phyloP scores from a whole-genome alignment of 1,140 invertebrate genomes.

The Meloidogyne chitwoodi region DNA sequence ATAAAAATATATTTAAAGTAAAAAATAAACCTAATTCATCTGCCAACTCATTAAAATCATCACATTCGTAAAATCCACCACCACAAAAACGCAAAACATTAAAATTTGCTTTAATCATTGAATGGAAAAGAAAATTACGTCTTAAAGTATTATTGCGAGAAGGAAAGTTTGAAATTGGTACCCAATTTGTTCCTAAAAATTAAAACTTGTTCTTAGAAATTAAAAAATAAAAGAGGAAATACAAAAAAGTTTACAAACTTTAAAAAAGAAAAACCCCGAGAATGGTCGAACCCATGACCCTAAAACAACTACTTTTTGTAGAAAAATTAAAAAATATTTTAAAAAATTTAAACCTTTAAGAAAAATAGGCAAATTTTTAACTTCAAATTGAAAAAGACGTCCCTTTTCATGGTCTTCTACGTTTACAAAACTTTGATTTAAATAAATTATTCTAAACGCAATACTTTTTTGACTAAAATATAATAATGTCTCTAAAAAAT shows the following conservation, averaged over 20 bases:
- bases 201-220: too few species aligned
- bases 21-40: slow-evolving; percentile 61
- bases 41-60: slow-evolving; percentile 78
- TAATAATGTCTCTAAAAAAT: slow-evolving; percentile 10
- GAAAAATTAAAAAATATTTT: too few species aligned
- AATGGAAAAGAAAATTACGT: slow-evolving; percentile 66
- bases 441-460: slow-evolving; percentile 80
- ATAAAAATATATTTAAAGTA: too few species aligned
- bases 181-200: slow-evolving; percentile 28
- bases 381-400: slow-evolving; percentile 78
- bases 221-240: slow-evolving; percentile 10
- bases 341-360: slow-evolving; percentile 71
- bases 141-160: slow-evolving; percentile 22
- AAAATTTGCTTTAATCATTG: slow-evolving; percentile 77
- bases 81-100: slow-evolving; percentile 95
- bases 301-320: too few species aligned
- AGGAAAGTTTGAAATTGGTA: slow-evolving; percentile 28
- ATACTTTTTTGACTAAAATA: slow-evolving; percentile 65
- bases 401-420: slow-evolving; percentile 64
- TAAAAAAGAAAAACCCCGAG: neutral
- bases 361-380: slow-evolving; percentile 85
- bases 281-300: too few species aligned
- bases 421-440: slow-evolving; percentile 70
- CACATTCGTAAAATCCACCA: slow-evolving; percentile 87
- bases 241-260: neutral